Base-by-base conservation (phyloP, 2,888 invertebrate genomes). In the Ormyrus rosae region DNA sequence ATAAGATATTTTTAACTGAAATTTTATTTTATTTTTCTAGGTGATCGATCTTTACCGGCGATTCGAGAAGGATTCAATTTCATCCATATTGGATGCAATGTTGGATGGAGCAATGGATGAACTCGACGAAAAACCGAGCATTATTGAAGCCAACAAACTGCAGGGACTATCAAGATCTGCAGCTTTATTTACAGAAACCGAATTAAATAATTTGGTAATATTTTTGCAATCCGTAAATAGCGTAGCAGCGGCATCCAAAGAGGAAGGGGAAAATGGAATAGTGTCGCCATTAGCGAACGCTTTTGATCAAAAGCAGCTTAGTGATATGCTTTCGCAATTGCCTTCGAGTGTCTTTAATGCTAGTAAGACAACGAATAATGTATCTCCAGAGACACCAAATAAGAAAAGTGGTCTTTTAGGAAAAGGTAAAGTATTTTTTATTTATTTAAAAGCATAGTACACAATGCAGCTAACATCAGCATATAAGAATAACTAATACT, bases 21-120 rank as follows among this genome's bases (percentile, higher is more conserved):
- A 55, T 8, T 61, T 45, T 68, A 61, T 6, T 34, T 77, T 9
- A 10, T 9, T 6, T 48, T 63, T 46, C 3, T 8, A 81, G 81
- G 77, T 78, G 78, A 91, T 92, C 80, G 97, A 97, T 89, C 91
- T 98, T 73, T 97, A 96, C 91, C 92, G 93, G 11, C 94, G 94
- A 86, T 96, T 98, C 91, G 96, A 96, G 86, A 94, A 95, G 85
- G 94, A 95, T 86, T 95, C 95, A 85, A 94, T 97, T 84, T 95
- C 95, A 82, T 94, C 95, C 78, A 93, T 97, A 73, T 92, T 98
- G 84, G 97, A 97, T 87, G 91, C 93, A 48, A 93, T 97, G 86
- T 88, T 95, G 63, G 92, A 93, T 84, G 91, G 92, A 45, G 90
- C 90, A 46, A 86, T 87, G 2, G 90, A 91, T 51, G 89, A 90